Percentiles rank a stretch among this genome's conserved stretches.
phyloP scores from a whole-genome alignment of 2,797 vertebrate genomes.

The Hemibagrus guttatus region DNA sequence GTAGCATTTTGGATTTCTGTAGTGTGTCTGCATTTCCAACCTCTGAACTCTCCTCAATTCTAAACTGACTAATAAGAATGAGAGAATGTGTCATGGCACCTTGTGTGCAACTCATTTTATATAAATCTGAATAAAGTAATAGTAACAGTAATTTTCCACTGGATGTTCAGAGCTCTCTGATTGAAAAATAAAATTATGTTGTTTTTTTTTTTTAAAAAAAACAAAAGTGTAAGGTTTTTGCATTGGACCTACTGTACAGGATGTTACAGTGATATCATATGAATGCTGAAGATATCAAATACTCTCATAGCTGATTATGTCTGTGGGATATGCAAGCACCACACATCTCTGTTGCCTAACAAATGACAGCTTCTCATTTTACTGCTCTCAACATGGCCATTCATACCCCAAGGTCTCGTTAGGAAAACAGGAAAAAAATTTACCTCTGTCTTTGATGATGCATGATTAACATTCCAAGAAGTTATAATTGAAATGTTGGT shows the following conservation, averaged over 20 bases:
- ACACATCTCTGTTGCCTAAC: background rate
- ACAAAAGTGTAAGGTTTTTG: background rate
- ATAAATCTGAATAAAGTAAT: background rate
- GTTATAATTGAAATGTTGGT: background rate
- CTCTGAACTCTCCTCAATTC: background rate
- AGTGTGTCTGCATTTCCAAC: background rate
- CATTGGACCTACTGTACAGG: background rate
- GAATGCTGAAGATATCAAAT: background rate
- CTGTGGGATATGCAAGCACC: background rate
- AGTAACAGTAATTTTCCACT: background rate
- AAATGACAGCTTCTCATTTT: conserved; percentile 11
- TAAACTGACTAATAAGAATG: background rate
- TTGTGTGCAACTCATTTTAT: background rate
- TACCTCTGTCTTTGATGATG: too few relatives aligned
- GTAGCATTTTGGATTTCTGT: conserved; percentile 19
- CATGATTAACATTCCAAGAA: background rate
- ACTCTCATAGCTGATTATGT: background rate
- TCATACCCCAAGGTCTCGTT: background rate
- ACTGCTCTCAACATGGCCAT: conserved; percentile 12
- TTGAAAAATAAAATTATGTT: background rate
- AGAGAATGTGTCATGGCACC: background rate
- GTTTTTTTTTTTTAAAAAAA: background rate
- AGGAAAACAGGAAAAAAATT: background rate
- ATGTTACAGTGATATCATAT: background rate
- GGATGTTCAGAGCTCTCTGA: background rate